Base-by-base conservation (phyloP, 2,888 invertebrate genomes). In the Cheilosia soror region DNA sequence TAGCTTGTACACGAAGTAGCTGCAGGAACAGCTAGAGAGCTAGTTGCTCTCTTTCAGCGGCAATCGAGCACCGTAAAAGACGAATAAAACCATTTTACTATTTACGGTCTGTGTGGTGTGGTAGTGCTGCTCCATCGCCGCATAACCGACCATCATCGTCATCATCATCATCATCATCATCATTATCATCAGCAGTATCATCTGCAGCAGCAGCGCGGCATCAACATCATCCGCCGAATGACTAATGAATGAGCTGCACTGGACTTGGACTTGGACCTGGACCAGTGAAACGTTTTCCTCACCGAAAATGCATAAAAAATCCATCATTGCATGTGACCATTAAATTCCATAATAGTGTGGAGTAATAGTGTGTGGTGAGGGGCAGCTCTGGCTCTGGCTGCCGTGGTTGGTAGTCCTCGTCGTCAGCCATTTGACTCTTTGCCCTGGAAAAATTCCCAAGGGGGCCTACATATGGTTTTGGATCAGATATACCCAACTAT, bases 191-290 rank as follows among this genome's bases (percentile, higher is more conserved):
- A 49, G 40, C 53, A 73, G 51, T 29, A 47, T 29, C 57, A 25
- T 2, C 5, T 5, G 5, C 20, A 20, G 15, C 20, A 20, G 47
- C 15, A 15, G 44, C 6, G 25, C 58, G 33, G 37, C 58, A 72
- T n/a, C 66, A 42, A 42, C 66, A 68, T 65, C 58, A 49, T 71
- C 47, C 62, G 31, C 31, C 85, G 86, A 82, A 86, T 86, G 85
- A 86, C 85, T 86, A 86, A 86, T 86, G 82, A 86, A 86, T 86
- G 81, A 81, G 85, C 72, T 73, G 69, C 71, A 65, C 71, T 53
- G 47, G 58, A 31, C 49, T 33, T 53, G 49, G 71, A 49, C 25
- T 27, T 51, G 58, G 58, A 51, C 31, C 49, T 51, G 58, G 58
- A 51, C 31, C 49, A 33, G 63, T 69, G 73, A 47, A 79, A 65